Evolutionary conservation across 1,140 invertebrate species (phyloP).

Genomic region (Bombus balteatus): DNA sequence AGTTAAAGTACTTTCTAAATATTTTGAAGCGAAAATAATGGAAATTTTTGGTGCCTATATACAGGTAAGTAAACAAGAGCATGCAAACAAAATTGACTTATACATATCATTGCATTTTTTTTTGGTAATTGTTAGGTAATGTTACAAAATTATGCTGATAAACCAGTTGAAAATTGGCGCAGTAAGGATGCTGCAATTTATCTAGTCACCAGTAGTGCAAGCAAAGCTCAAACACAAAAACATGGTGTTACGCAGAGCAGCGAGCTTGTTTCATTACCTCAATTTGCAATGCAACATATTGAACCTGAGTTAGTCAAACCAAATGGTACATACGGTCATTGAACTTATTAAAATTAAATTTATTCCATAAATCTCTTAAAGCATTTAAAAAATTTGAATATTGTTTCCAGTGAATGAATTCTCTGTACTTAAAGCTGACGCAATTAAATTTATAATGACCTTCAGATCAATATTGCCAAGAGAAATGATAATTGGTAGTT

Average conservation of each 20-base stretch:
- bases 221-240: conserved; percentile 94
- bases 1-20: conserved; percentile 93
- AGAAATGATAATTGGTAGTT: conserved; percentile 88
- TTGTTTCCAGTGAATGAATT: conserved; percentile 89
- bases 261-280: conserved; percentile 92
- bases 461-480: conserved; percentile 94
- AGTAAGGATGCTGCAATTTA: conserved; percentile 98
- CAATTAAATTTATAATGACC: conserved; percentile 97
- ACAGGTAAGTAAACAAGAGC: conserved; percentile 75
- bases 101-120: not conserved
- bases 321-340: conserved; percentile 84
- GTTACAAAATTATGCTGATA: conserved; percentile 89
- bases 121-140: conserved; percentile 85
- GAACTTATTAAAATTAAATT: not conserved
- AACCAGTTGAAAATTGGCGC: conserved; percentile 92
- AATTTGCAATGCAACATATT: conserved; percentile 94
- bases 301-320: conserved; percentile 91
- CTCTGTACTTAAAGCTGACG: conserved; percentile 97
- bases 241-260: conserved; percentile 96
- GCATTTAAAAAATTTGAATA: conserved; percentile 1
- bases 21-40: conserved; percentile 96
- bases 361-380: not conserved
- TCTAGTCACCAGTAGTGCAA: conserved; percentile 96
- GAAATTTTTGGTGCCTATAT: conserved; percentile 96
- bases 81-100: conserved; percentile 1